Evolutionary conservation across 2,888 invertebrate genomes (phyloP).

Genomic region (Polyommatus icarus): DNA sequence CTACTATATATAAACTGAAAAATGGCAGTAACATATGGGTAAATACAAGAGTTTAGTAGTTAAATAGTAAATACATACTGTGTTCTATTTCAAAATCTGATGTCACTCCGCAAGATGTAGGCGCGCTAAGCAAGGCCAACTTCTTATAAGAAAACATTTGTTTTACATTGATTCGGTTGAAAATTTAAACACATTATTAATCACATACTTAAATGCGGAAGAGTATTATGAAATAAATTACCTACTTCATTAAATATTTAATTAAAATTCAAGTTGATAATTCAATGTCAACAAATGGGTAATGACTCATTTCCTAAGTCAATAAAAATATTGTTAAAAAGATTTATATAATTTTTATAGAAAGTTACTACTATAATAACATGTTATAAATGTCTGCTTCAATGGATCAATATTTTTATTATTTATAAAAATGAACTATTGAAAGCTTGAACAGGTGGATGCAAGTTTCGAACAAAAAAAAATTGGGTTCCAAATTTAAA

Average conservation of each 20-base stretch:
- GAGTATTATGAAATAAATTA: neutral
- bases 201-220: neutral
- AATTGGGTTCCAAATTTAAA: too few species aligned
- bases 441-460: conserved; percentile 72
- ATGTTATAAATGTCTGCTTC: conserved; percentile 65
- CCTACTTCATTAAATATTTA: neutral
- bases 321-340: neutral
- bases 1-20: neutral
- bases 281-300: conserved; percentile 61
- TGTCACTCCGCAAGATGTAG: conserved; percentile 63
- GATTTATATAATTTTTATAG: neutral
- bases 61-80: conserved; percentile 47
- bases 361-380: conserved; percentile 35
- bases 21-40: neutral
- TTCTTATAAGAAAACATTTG: conserved; percentile 17
- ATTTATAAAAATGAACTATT: conserved; percentile 67
- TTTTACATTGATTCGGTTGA: neutral
- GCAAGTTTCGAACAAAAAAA: too few species aligned
- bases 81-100: conserved; percentile 75
- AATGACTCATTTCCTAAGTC: conserved; percentile 37
- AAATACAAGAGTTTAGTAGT: conserved; percentile 1
- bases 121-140: conserved; percentile 64
- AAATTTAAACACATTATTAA: neutral
- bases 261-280: neutral
- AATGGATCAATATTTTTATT: conserved; percentile 71